Evolutionary conservation across 1,140 invertebrate genomes (phyloP).

Genomic region (Drosophila ercepeae): DNA sequence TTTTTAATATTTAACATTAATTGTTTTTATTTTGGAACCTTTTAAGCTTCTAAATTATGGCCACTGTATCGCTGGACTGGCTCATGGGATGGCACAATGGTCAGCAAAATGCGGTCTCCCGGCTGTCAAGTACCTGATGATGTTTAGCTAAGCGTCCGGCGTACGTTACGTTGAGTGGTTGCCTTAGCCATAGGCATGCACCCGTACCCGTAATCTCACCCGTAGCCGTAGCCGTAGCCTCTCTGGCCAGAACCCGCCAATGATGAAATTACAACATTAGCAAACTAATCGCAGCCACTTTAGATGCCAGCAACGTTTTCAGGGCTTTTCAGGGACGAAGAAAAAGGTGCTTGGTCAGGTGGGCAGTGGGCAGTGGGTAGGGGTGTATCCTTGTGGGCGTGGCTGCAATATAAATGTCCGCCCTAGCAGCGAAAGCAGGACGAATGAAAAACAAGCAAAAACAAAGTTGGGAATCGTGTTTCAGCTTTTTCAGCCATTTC

Average conservation of each 20-base stretch:
- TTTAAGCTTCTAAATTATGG: no score
- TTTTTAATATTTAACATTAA: no score
- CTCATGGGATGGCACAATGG: slow-evolving; percentile 33
- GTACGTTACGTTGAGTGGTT: slow-evolving; percentile 45
- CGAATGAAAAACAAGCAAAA: slow-evolving; percentile 57
- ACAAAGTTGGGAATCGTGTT: slow-evolving; percentile 70
- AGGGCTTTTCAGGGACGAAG: slow-evolving; percentile 1
- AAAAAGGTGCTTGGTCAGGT: slow-evolving; percentile 2
- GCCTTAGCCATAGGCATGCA: background rate
- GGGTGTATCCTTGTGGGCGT: slow-evolving; percentile 7
- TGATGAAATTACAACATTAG: slow-evolving; percentile 82
- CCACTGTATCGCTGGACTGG: slow-evolving; percentile 25
- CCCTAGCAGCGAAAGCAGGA: slow-evolving; percentile 16
- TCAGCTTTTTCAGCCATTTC: slow-evolving; percentile 25
- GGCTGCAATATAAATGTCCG: slow-evolving; percentile 56
- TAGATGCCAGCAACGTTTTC: slow-evolving; percentile 70
- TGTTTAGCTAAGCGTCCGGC: slow-evolving; percentile 72
- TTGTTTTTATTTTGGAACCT: no score
- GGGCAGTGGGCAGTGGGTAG: background rate
- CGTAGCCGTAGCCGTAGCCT: background rate
- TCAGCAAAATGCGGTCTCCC: slow-evolving; percentile 60
- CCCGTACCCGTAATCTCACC: background rate
- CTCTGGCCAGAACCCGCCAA: slow-evolving; percentile 29
- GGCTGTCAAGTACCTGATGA: slow-evolving; percentile 77
- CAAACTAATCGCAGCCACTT: slow-evolving; percentile 82